Evolutionary conservation across 2,797 vertebrate species (phyloP).

Genomic region (Myiothlypis chrysogaster): DNA sequence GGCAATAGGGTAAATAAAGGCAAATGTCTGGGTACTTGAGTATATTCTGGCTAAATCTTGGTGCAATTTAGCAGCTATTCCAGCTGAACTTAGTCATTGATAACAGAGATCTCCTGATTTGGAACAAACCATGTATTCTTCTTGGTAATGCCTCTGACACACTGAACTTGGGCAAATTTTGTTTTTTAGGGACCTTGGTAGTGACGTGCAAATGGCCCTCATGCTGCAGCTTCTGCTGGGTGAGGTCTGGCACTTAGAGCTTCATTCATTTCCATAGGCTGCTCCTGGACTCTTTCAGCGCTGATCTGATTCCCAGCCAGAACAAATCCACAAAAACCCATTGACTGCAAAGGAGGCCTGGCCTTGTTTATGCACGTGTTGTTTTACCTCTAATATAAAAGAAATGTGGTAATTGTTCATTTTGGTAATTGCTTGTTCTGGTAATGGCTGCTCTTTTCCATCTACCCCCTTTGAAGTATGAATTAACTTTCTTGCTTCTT

Average conservation of each 20-base stretch:
- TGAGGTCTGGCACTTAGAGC: not conserved
- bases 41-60: not conserved
- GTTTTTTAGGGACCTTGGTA: not conserved
- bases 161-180: not conserved
- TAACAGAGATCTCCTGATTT: not conserved
- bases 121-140: not conserved
- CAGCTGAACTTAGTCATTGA: not conserved
- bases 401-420: not conserved
- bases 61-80: not conserved
- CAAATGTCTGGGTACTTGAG: not conserved
- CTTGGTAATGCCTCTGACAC: not conserved
- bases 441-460: not conserved
- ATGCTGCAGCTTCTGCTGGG: accelerated
- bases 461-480: not conserved
- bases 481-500: constrained; percentile 36
- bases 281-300: not conserved
- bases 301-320: not conserved
- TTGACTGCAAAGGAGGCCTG: not conserved
- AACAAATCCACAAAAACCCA: no score
- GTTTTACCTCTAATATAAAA: not conserved
- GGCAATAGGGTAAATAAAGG: not conserved
- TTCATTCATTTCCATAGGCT: not conserved
- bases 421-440: not conserved
- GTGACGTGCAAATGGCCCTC: accelerated
- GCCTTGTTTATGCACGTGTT: not conserved